These are phyloP conservation scores for Drosophila trapezifrons DNA, from an alignment of 1,140 invertebrate genomes.

Conservation along the genomic window DNA sequence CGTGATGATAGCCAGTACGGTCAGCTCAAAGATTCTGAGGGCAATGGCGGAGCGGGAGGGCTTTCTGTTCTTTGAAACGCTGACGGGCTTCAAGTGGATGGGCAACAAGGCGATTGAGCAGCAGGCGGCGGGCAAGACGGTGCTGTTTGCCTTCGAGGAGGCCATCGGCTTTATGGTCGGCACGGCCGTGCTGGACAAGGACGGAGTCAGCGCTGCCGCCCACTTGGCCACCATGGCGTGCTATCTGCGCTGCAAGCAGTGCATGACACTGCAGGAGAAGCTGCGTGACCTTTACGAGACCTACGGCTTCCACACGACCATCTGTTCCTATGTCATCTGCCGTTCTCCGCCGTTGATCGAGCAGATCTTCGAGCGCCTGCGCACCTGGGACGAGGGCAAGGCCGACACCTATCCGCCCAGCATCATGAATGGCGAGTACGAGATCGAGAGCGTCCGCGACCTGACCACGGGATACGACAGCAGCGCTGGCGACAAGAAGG, in stretches of 20 bases:
- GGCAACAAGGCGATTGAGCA: constrained; percentile 94
- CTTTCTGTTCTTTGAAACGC: constrained; percentile 95
- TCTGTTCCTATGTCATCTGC: constrained; percentile 96
- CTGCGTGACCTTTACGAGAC: constrained; percentile 91
- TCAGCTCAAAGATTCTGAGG: constrained; percentile 97
- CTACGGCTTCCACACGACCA: constrained; percentile 94
- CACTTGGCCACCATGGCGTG: constrained; percentile 92
- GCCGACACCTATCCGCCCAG: constrained; percentile 87
- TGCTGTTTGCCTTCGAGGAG: constrained; percentile 98
- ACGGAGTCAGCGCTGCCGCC: constrained; percentile 95
- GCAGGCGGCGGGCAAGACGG: constrained; percentile 87
- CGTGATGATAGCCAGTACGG: constrained; percentile 96
- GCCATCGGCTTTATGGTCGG: constrained; percentile 98
- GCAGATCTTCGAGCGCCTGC: constrained; percentile 92
- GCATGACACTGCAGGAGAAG: constrained; percentile 89
- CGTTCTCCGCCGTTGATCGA: constrained; percentile 89
- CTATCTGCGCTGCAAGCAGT: constrained; percentile 88
- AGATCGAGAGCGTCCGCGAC: constrained; percentile 92
- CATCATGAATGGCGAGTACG: constrained; percentile 89
- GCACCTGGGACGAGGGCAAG: constrained; percentile 88
- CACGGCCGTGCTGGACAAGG: constrained; percentile 95
- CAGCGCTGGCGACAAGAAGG: constrained; percentile 88
- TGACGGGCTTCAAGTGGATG: constrained; percentile 99
- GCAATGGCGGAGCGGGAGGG: constrained; percentile 93
- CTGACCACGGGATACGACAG: constrained; percentile 95